Evolutionary conservation across 2,113 vertebrate genomes (phyloP), one percentile per base, ranked within the genome.

Genomic region (Myotis yumanensis): DNA sequence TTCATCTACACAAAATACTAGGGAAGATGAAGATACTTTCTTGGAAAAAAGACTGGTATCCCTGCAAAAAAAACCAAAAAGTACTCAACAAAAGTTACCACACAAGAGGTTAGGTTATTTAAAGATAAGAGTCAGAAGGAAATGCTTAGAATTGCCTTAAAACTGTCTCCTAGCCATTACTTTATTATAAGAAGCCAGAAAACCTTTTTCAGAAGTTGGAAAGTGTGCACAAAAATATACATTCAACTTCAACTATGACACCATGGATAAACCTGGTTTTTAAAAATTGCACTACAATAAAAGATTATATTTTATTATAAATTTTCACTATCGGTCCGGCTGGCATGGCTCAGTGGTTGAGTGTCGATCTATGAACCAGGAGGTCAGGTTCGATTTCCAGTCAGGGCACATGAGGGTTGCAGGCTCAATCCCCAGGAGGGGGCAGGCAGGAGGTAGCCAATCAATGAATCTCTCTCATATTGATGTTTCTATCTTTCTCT

Each of bases 21-120:
- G 48, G 62, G 35, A 68, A 76, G 57, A 69, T 62, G 84, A 75
- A 85, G 72, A 77, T 37, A 23, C n/a, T 69, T 75, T 66, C 83
- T 80, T 51, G 62, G 59, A 92, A 95, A 93, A 82, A 76, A 62
- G 37, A 77, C 8, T 11, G 25, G 80, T 54, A n/a, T 48, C 72
- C 57, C 88, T 72, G 66, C 28, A 85, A 81, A 73, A 89, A 93
- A 57, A 68, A 9, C 35, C 64, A 73, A 69, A 84, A 94, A 66
- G 62, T 69, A 5, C 28, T 91, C 15, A 51, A 91, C 52, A 37
- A 43, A 94, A 83, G 16, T 92, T 79, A 79, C 40, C 57, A 89
- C 76, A 37, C 8, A 69, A 92, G n/a, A 90, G 51, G 16, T 14
- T 16, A 59, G 35, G 75, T 40, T 72, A 92, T 40, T 32, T 87